Evolutionary conservation across 2,113 vertebrate genomes (phyloP).

Genomic region (Nesoenas mayeri): DNA sequence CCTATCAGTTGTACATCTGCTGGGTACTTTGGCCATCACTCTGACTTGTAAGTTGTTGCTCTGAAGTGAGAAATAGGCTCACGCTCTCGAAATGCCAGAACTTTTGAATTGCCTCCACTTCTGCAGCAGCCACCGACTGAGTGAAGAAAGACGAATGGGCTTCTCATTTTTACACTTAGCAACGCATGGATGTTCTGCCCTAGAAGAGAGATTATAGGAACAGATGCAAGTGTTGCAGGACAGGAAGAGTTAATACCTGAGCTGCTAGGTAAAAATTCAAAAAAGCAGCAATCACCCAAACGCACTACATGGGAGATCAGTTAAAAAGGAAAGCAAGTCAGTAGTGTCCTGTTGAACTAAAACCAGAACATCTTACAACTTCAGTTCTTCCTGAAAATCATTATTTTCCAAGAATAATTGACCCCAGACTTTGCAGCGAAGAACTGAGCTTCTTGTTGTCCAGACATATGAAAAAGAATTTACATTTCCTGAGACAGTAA

Average conservation of each 20-base stretch:
- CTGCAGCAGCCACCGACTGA: neutral
- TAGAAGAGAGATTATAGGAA: neutral
- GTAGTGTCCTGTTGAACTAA: neutral
- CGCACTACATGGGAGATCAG: neutral
- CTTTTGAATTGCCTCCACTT: neutral
- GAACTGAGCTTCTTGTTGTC: neutral
- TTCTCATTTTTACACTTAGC: neutral
- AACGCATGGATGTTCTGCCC: neutral
- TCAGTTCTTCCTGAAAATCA: neutral
- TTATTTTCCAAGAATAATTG: neutral
- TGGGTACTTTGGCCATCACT: accelerated
- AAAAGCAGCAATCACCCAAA: neutral
- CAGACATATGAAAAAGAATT: neutral
- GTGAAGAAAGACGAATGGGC: neutral
- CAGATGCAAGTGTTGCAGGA: neutral
- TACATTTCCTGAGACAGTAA: neutral
- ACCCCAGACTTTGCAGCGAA: neutral
- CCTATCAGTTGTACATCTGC: accelerated
- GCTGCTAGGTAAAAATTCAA: neutral
- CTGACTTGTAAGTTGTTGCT: neutral
- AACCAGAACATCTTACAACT: neutral
- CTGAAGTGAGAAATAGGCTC: neutral
- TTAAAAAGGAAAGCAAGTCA: neutral
- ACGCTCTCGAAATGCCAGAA: neutral
- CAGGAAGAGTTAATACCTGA: neutral